A percentile compares a stretch with the other conserved stretches of the same genome.
Evolutionary conservation across 30 jellyfish, hydroid and myxozoan genomes (phyloP).

Genomic region (Pelagia noctiluca): DNA sequence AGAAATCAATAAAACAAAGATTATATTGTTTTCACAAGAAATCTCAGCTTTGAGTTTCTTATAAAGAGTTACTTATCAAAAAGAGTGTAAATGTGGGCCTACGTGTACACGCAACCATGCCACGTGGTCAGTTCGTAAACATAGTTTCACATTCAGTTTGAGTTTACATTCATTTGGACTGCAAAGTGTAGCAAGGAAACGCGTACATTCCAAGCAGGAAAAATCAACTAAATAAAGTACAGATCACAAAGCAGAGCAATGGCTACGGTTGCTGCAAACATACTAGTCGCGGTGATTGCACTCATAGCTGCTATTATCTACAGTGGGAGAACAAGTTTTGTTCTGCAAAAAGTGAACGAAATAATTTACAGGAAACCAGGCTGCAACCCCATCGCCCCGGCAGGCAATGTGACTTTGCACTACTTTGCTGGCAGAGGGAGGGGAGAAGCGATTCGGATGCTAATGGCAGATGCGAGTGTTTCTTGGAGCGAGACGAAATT

Average conservation of each 20-base stretch:
- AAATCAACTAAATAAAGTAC: background rate
- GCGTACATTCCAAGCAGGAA: background rate
- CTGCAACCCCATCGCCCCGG: constrained; percentile 87
- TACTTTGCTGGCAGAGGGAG: constrained; percentile 92
- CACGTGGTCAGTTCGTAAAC: no score
- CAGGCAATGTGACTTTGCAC: constrained; percentile 91
- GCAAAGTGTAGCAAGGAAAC: no score
- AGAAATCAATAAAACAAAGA: no score
- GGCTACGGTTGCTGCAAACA: constrained; percentile 74
- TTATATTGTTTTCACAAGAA: no score
- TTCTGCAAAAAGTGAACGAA: constrained; percentile 83
- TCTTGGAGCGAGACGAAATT: constrained; percentile 78
- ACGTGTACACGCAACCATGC: no score
- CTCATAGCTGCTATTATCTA: constrained; percentile 73
- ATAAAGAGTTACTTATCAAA: no score
- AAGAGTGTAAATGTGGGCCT: no score
- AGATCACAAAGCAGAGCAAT: constrained; percentile 5
- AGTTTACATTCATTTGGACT: no score
- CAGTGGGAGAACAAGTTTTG: constrained; percentile 77
- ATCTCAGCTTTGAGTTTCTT: no score
- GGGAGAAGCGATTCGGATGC: constrained; percentile 88
- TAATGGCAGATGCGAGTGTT: constrained; percentile 81
- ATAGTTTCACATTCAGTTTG: no score
- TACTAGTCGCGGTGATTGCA: constrained; percentile 68
- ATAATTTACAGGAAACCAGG: constrained; percentile 83